Base-by-base conservation (phyloP, 2,113 vertebrate genomes). In the Gopherus evgoodei region DNA sequence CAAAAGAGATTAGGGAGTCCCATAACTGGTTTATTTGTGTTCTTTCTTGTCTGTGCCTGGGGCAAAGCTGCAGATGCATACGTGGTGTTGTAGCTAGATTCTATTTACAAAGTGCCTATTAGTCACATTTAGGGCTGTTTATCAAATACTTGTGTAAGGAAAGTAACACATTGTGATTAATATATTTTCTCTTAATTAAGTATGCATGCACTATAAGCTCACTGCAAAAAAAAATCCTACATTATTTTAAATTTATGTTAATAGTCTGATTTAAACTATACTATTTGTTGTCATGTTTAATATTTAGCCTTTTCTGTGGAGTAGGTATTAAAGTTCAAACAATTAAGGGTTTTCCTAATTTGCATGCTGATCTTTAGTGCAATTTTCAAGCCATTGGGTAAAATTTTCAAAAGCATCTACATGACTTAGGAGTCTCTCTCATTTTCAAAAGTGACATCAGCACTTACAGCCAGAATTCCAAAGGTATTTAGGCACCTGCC, bases 51-150 rank as follows among this genome's bases (percentile, higher is more conserved):
- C 53, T 52, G 69, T 83, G 17, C 3, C 0, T 49, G 1, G 65
- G 57, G 35, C 57, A 72, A 78, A 94, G 82, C 38, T 31, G 17
- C 29, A 81, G 78, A 79, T n/a, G 17, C 78, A 25, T 19, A 6
- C 57, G 5, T 38, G 52, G 5, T 35, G n/a, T 52, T 81, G 47
- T 59, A 88, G 4, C 52, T 56, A 11, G 38, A 69, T 50, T 59
- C 42, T 88, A 69, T 75, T 93, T 89, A 81, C 78, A 53, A 72
- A 79, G 13, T 54, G 69, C 38, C 38, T 89, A 5, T 69, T 86
- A 88, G 47, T 90, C 81, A 90, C 87, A 57, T 82, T 47, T 82
- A 94, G 88, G 93, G 56, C 44, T 88, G 44, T 86, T 92, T 89
- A 88, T 89, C 84, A 86, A 52, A 86, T 49, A 5, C 2, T 2